Evolutionary conservation across 1,140 invertebrate genomes (phyloP).

Genomic region (Patella vulgata): DNA sequence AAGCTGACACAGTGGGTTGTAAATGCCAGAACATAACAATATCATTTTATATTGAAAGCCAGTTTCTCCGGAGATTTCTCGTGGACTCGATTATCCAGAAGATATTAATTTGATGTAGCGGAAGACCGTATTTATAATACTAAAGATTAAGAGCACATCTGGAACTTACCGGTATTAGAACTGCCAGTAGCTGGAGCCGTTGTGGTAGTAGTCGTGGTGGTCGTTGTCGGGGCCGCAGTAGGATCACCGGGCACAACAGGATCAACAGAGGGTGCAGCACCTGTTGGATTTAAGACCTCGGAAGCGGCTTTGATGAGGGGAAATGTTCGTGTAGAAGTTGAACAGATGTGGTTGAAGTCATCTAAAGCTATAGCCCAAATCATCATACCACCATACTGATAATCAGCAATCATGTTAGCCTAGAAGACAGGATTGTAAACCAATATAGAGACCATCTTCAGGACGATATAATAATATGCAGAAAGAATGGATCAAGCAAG

Average conservation of each 20-base stretch:
- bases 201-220: neutral
- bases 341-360: constrained; percentile 66
- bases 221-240: neutral
- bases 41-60: too few relatives aligned
- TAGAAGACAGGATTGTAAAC: constrained; percentile 62
- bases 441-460: too few relatives aligned
- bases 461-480: neutral
- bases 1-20: too few relatives aligned
- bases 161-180: too few relatives aligned
- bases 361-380: constrained; percentile 96
- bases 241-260: neutral
- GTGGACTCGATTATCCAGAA: too few relatives aligned
- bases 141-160: too few relatives aligned
- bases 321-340: constrained; percentile 84
- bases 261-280: neutral
- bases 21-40: too few relatives aligned
- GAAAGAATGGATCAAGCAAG: too few relatives aligned
- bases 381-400: constrained; percentile 95
- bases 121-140: too few relatives aligned
- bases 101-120: too few relatives aligned
- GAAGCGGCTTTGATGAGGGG: constrained; percentile 79
- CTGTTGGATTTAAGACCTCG: constrained; percentile 2
- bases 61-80: too few relatives aligned
- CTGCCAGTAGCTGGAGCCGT: too few relatives aligned
- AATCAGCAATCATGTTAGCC: constrained; percentile 92